These are phyloP conservation scores for Amiota mariae DNA, from an alignment of 2,888 invertebrate species.

Conservation along the genomic window DNA sequence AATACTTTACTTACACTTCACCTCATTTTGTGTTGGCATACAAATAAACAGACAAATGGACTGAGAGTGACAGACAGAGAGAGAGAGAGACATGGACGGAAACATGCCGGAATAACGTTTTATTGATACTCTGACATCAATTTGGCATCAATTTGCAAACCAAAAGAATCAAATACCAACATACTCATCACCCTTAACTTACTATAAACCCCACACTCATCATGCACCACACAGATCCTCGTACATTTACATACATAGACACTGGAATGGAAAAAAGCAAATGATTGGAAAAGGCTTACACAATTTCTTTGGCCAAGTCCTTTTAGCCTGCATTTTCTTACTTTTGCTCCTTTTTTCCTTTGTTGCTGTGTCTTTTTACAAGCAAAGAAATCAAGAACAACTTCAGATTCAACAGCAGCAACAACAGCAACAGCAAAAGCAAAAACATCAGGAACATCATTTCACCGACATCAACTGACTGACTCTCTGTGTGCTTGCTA, in stretches of 20 bases:
- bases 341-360: neutral
- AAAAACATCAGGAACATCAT: conserved; percentile 13
- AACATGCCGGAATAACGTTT: conserved; percentile 12
- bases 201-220: neutral
- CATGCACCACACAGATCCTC: conserved; percentile 4
- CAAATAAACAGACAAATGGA: no score
- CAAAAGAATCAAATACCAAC: conserved; percentile 23
- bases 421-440: neutral
- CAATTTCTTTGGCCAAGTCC: conserved; percentile 14
- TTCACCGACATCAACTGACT: no score
- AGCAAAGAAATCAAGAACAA: conserved; percentile 8
- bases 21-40: no score
- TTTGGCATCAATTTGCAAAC: conserved; percentile 42
- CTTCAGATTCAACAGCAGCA: neutral
- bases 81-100: no score
- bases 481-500: no score
- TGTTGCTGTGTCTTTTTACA: conserved; percentile 1
- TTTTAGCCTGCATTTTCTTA: conserved; percentile 18
- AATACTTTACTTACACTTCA: no score
- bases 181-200: neutral
- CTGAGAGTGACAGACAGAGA: no score
- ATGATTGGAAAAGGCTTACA: conserved; percentile 11
- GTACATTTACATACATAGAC: neutral
- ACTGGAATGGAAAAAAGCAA: neutral
- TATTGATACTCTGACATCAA: conserved; percentile 36